Base-by-base conservation (phyloP, 2,888 invertebrate genomes). In the Cancer borealis region DNA sequence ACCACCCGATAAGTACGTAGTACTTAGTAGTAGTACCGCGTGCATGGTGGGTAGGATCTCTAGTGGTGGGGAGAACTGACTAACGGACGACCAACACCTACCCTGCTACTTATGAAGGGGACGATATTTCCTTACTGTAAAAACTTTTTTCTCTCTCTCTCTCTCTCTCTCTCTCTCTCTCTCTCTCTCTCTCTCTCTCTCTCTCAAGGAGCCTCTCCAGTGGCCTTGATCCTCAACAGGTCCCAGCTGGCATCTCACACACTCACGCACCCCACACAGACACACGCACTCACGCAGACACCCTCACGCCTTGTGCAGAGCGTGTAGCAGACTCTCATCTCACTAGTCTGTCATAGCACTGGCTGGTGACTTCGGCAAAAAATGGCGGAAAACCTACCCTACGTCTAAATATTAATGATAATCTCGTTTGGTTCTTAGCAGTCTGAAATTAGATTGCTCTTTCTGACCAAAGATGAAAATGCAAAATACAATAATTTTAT, bases 121-220 rank as follows among this genome's bases (percentile, higher is more conserved):
- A 12, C 3, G 5, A 60, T 60, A 60, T 60, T 60, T 17, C 12
- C 5, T 21, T 21, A 60, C 60, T 60, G 21, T 21, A 3, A 60
- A 12, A 17, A 54, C 84, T 8, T 30, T 45, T 88, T 6, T 21
- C 21, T 3, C 88, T 88, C 87, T 87, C 6, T 87, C 39, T 87
- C 45, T 45, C 45, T 87, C 45, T 87, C 87, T 45, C 88, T 88
- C 39, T 46, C 46, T 46, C 88, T 47, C 88, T 88, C 88, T 47
- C 88, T 88, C 30, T 89, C 89, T 89, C 89, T 89, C 89, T 89
- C 89, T 89, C 89, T 89, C 89, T 89, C 89, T 47, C 39, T 84
- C 84, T 84, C 84, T 84, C 84, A 84, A 84, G 84, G 30, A 84
- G 84, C 84, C n/a, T 39, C 84, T 84, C 39, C 10, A n/a, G 6